These are phyloP conservation scores for Erethizon dorsatum DNA, from an alignment of 2,797 vertebrate genomes.

Conservation along the genomic window DNA sequence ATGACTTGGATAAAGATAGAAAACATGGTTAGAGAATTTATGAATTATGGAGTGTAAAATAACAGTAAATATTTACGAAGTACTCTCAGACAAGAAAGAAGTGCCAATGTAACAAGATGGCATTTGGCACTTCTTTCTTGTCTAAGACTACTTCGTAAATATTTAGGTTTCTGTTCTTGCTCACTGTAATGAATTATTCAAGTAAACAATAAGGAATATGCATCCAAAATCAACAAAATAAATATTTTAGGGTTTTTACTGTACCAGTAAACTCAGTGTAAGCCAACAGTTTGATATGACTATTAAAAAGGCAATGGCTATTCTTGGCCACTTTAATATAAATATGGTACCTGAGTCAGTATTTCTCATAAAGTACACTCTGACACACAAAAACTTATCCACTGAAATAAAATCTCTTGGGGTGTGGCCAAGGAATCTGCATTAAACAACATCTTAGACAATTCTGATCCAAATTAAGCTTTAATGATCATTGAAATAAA, in stretches of 20 bases:
- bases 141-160: too few relatives aligned
- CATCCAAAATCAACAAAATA: not conserved
- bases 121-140: not conserved
- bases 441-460: slow-evolving; percentile 12
- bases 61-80: slow-evolving; percentile 13
- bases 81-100: not conserved
- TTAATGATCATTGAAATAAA: slow-evolving; percentile 51
- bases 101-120: not conserved
- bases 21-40: slow-evolving; percentile 29
- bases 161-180: not conserved
- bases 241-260: not conserved
- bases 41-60: slow-evolving; percentile 31
- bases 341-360: not conserved
- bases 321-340: not conserved
- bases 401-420: slow-evolving; percentile 17
- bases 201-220: not conserved
- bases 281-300: not conserved
- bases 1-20: slow-evolving; percentile 37
- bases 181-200: not conserved
- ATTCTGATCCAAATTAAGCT: slow-evolving; percentile 53
- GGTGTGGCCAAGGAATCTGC: not conserved
- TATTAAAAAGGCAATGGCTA: not conserved
- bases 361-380: slow-evolving; percentile 12
- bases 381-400: not conserved
- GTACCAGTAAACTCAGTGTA: not conserved